Percentiles rank a stretch among this genome's conserved stretches.
Conservation (phyloP, 2,888 invertebrate genomes). For the Erebia ligea region DNA sequence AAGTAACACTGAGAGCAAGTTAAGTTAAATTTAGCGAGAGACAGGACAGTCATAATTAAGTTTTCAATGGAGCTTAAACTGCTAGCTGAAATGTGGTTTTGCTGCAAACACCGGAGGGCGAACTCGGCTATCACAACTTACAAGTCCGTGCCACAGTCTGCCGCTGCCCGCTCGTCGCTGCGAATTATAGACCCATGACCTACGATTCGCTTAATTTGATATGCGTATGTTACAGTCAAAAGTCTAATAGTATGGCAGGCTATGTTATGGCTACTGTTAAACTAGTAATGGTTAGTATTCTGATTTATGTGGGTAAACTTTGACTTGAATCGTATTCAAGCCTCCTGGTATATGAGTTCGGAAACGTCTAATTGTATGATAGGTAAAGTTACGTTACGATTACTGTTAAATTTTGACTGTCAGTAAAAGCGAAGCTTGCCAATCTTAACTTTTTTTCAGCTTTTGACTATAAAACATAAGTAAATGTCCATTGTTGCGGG, state of each 20-base stretch:
- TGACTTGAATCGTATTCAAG: too few species aligned
- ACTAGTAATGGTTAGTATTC: too few species aligned
- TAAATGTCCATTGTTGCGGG: background rate
- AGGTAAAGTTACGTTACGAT: too few species aligned
- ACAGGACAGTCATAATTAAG: conserved; percentile 62
- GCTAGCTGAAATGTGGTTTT: conserved; percentile 61
- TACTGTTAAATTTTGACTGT: too few species aligned
- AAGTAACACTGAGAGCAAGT: conserved; percentile 53
- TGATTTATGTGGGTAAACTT: too few species aligned
- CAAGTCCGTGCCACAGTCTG: conserved; percentile 42
- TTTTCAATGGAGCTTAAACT: conserved; percentile 58
- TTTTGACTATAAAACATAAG: too few species aligned
- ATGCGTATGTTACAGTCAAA: background rate
- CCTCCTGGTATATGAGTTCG: too few species aligned
- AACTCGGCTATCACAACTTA: conserved; percentile 48
- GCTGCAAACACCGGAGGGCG: conserved; percentile 57
- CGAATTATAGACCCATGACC: background rate
- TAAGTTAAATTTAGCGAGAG: conserved; percentile 43
- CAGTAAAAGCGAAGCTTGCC: too few species aligned
- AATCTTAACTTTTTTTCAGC: too few species aligned
- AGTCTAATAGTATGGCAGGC: background rate
- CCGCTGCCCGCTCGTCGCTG: conserved; percentile 39
- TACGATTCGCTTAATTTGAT: conserved; percentile 4
- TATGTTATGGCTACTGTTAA: too few species aligned
- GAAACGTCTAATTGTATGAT: too few species aligned